A percentile compares a stretch with the other conserved stretches of the same genome.
Conservation (phyloP, 2,113 vertebrate species). For the Formicarius rufipectus region DNA sequence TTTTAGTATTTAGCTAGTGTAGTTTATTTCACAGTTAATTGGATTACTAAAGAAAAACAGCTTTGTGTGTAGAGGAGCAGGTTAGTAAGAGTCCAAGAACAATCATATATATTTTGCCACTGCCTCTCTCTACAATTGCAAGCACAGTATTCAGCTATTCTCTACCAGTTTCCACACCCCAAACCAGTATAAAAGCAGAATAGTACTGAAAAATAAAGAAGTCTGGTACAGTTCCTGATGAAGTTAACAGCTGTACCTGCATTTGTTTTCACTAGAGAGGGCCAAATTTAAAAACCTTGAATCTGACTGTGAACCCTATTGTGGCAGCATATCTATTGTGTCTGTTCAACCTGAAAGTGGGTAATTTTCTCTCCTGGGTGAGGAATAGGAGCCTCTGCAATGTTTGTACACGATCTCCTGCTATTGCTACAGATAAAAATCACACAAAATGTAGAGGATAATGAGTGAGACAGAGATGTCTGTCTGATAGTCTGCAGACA, state of each 20-base stretch:
- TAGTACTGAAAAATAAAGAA: neutral
- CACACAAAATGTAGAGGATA: neutral
- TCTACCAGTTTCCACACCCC: neutral
- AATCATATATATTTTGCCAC: neutral
- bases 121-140: neutral
- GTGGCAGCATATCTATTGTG: neutral
- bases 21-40: slow-evolving; percentile 6
- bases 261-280: neutral
- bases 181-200: neutral
- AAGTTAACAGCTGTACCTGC: neutral
- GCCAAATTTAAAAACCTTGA: neutral
- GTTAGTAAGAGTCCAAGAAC: neutral
- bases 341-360: neutral
- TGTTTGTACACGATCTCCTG: neutral
- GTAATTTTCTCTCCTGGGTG: neutral
- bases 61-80: neutral
- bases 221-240: neutral
- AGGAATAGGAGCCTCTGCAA: neutral
- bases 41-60: neutral
- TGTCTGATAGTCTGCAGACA: neutral
- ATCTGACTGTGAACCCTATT: neutral
- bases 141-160: neutral
- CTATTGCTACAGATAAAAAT: neutral
- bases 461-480: neutral
- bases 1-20: neutral